Percentiles rank a stretch among this genome's conserved stretches.
Evolutionary conservation across 2,113 vertebrate genomes (phyloP).

Genomic region (Marmota monax): DNA sequence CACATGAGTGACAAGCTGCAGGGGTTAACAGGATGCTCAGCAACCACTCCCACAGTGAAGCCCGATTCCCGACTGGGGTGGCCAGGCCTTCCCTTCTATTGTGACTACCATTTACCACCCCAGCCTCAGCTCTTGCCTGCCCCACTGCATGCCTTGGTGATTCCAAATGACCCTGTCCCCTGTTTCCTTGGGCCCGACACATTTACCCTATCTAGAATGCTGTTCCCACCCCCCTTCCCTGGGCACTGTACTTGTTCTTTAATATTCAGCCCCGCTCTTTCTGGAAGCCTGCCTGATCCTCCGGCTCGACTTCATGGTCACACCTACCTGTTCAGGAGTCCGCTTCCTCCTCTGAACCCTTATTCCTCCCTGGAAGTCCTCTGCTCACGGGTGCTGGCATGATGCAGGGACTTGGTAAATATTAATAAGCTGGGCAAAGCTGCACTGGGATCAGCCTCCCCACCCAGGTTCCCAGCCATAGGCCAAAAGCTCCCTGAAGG

Average conservation of each 20-base stretch:
- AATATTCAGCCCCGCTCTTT: background rate
- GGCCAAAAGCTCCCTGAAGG: background rate
- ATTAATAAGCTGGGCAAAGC: background rate
- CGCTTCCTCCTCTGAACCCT: background rate
- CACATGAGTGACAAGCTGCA: background rate
- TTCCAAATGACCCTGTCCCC: background rate
- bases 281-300: constrained; percentile 27
- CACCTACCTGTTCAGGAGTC: background rate
- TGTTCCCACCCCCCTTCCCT: background rate
- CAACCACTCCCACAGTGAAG: background rate
- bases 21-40: background rate
- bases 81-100: background rate
- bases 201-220: background rate
- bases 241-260: background rate
- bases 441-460: background rate
- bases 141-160: background rate
- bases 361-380: background rate
- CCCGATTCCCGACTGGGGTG: background rate
- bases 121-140: background rate
- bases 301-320: background rate
- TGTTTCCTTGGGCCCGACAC: background rate
- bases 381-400: background rate
- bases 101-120: background rate
- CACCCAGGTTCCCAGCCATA: background rate
- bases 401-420: background rate